Percentiles rank a stretch among this genome's conserved stretches.
These are phyloP conservation scores for Neolamprologus devosi DNA, from an alignment of 2,113 vertebrate genomes.

Conservation along the genomic window DNA sequence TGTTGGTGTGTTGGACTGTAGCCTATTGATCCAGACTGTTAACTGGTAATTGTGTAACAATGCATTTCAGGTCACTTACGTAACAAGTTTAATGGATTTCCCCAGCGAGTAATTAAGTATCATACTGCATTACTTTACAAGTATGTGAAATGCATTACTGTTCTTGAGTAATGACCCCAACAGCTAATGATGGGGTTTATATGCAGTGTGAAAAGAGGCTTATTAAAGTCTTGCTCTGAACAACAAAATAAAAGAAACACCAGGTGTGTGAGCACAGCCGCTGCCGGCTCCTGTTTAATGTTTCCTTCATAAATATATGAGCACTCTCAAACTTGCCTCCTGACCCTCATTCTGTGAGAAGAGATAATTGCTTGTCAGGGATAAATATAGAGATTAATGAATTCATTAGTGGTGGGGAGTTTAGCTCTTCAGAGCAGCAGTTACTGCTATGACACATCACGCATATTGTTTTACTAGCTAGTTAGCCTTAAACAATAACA, in stretches of 20 bases:
- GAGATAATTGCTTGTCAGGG: constrained; percentile 68
- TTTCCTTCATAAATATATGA: not conserved
- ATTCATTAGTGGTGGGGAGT: constrained; percentile 60
- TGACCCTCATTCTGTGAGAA: constrained; percentile 42
- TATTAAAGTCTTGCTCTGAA: not conserved
- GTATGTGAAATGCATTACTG: not conserved
- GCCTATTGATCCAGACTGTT: not conserved
- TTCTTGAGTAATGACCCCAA: not conserved
- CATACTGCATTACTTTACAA: not conserved
- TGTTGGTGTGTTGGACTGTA: not conserved
- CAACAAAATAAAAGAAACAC: not conserved
- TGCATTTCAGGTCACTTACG: not conserved
- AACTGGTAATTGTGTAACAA: not conserved
- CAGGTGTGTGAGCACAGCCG: not conserved
- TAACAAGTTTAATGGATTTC: not conserved
- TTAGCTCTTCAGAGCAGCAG: constrained; percentile 53
- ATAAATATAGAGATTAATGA: constrained; percentile 72
- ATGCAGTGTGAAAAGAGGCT: not conserved
- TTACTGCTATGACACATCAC: constrained; percentile 62
- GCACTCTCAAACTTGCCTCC: constrained; percentile 39
- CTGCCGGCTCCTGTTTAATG: not conserved
- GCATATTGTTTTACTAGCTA: constrained; percentile 66
- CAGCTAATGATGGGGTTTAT: not conserved
- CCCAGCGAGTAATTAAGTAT: not conserved
- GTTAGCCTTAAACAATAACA: constrained; percentile 65